phyloP scores from a whole-genome alignment of 1,140 invertebrate species.

The Acromyrmex charruanus region DNA sequence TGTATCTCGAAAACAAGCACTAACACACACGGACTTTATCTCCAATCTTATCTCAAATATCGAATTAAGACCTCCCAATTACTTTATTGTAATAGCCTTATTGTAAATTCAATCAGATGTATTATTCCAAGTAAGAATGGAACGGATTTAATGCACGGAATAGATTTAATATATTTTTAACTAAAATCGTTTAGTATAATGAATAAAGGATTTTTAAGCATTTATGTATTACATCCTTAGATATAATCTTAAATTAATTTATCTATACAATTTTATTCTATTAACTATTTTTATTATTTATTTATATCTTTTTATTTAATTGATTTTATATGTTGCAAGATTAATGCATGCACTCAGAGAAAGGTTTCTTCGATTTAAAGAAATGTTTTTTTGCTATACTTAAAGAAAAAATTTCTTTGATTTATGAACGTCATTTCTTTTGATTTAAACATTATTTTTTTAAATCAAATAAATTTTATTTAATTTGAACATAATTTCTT shows the following conservation, averaged over 20 bases:
- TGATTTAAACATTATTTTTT: no score
- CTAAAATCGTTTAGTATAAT: not conserved
- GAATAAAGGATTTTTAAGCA: not conserved
- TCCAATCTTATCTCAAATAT: slow-evolving; percentile 41
- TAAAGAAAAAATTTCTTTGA: no score
- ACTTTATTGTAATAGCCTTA: slow-evolving; percentile 18
- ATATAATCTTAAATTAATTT: not conserved
- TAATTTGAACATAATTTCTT: no score
- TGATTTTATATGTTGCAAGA: no score
- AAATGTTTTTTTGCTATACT: no score
- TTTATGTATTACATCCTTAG: not conserved
- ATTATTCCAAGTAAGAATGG: not conserved
- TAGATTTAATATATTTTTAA: slow-evolving; percentile 1
- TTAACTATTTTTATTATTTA: no score
- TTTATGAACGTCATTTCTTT: no score
- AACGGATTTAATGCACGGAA: not conserved
- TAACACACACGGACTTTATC: not conserved
- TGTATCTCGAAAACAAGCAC: slow-evolving; percentile 1
- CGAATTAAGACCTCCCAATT: slow-evolving; percentile 6
- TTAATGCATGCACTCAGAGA: no score
- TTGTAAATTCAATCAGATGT: slow-evolving; percentile 18
- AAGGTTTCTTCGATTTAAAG: no score
- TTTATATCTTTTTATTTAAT: no score
- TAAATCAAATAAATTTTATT: no score
- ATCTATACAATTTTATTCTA: not conserved